Evolutionary conservation across 2,113 vertebrate genomes (phyloP).

Genomic region (Arvicanthis niloticus): DNA sequence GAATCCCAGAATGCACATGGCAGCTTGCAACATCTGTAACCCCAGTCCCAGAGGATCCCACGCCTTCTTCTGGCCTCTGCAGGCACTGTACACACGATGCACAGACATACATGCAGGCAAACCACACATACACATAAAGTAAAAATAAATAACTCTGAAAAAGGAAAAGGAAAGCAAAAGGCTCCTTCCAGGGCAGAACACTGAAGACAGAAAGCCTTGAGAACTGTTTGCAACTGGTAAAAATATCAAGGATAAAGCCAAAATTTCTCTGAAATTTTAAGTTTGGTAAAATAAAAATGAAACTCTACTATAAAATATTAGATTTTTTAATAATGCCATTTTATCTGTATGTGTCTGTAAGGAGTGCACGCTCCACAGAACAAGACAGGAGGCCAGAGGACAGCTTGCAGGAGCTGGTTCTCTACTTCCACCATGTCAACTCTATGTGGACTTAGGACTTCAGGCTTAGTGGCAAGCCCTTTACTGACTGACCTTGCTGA

Average conservation of each 20-base stretch:
- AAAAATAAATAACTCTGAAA: neutral
- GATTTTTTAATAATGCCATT: neutral
- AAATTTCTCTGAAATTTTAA: conserved; percentile 33
- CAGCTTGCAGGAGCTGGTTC: neutral
- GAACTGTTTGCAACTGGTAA: conserved; percentile 17
- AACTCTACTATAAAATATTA: conserved; percentile 44
- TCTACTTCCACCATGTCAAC: neutral
- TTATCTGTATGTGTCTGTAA: neutral
- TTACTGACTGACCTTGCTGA: neutral
- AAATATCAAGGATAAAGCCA: neutral
- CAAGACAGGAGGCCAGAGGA: neutral
- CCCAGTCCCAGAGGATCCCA: neutral
- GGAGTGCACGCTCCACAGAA: neutral
- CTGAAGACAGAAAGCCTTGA: neutral
- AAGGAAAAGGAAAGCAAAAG: neutral
- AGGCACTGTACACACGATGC: neutral
- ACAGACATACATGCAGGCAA: neutral
- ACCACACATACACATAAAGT: neutral
- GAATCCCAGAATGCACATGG: neutral
- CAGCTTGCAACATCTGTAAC: neutral
- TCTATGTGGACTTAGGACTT: neutral
- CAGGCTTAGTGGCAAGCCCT: neutral
- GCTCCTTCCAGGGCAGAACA: neutral
- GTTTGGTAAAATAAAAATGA: conserved; percentile 53
- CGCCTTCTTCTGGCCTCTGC: neutral